Evolutionary conservation across 1,140 invertebrate genomes (phyloP).

Genomic region (Lordiphosa collinella): DNA sequence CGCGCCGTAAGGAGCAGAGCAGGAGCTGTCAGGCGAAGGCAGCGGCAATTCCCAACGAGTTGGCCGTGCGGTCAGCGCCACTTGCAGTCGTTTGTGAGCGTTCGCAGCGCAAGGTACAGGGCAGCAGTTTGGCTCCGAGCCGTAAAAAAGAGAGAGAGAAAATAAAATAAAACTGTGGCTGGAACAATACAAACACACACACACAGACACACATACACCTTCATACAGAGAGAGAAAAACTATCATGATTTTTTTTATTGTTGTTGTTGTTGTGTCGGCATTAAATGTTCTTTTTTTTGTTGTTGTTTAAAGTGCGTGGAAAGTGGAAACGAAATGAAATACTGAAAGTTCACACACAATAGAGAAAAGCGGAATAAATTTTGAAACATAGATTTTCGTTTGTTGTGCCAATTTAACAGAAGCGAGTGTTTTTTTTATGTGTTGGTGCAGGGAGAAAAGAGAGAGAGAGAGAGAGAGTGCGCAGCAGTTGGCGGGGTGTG

Average conservation of each 20-base stretch:
- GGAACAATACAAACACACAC: constrained; percentile 5
- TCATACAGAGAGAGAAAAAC: not conserved
- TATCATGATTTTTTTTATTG: constrained; percentile 19
- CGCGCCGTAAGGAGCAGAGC: constrained; percentile 17
- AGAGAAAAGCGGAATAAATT: constrained; percentile 14
- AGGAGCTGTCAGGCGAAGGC: constrained; percentile 3
- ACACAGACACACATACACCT: constrained; percentile 7
- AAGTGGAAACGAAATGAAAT: constrained; percentile 30
- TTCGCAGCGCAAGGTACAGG: constrained; percentile 70
- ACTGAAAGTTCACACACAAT: constrained; percentile 19
- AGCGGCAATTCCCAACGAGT: constrained; percentile 32
- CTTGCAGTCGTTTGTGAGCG: constrained; percentile 74
- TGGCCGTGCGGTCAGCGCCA: constrained; percentile 22
- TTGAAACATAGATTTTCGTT: constrained; percentile 19
- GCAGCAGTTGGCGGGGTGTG: constrained; percentile 5
- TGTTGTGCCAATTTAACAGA: constrained; percentile 40
- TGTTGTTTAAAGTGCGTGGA: constrained; percentile 27
- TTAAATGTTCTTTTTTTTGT: constrained; percentile 42
- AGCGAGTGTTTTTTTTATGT: constrained; percentile 8
- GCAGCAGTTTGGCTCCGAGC: constrained; percentile 27
- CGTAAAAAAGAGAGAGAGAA: not conserved
- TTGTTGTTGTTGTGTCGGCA: constrained; percentile 30
- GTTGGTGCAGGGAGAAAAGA: constrained; percentile 10
- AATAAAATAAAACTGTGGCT: constrained; percentile 23
- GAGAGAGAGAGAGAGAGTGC: constrained; percentile 10